Evolutionary conservation across 1,140 invertebrate genomes (phyloP).

Genomic region (Manduca sexta): DNA sequence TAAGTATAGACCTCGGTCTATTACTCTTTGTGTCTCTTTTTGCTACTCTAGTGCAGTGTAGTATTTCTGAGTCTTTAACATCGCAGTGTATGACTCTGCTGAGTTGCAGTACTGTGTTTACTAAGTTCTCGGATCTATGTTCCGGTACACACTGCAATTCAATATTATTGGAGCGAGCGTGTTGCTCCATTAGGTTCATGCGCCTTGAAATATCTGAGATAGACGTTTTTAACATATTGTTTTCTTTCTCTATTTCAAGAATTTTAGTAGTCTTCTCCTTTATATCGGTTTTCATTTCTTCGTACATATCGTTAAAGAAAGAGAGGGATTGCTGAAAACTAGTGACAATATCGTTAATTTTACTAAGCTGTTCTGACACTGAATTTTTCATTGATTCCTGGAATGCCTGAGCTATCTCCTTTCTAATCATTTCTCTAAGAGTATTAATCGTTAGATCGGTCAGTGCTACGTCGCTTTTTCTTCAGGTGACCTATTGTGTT

Average conservation of each 20-base stretch:
- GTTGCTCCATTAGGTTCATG: conserved; percentile 9
- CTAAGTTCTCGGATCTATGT: conserved; percentile 17
- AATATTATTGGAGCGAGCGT: conserved; percentile 10
- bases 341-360: not conserved
- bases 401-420: no score
- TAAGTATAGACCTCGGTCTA: no score
- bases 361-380: not conserved
- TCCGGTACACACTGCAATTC: conserved; percentile 22
- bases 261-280: conserved; percentile 1
- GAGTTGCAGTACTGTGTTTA: conserved; percentile 7
- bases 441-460: not conserved
- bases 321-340: not conserved
- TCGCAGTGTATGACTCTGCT: conserved; percentile 5
- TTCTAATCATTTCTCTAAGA: not conserved
- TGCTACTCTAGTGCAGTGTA: conserved; percentile 11
- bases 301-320: conserved; percentile 5
- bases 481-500: not conserved
- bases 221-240: not conserved
- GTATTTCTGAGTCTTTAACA: conserved; percentile 9
- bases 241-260: conserved; percentile 3
- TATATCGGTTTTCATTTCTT: not conserved
- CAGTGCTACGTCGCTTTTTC: not conserved
- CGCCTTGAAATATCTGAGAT: not conserved
- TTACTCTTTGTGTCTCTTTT: conserved; percentile 6
- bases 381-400: not conserved